Evolutionary conservation across 2,888 invertebrate genomes (phyloP).

Genomic region (Mesochorus sp.): DNA sequence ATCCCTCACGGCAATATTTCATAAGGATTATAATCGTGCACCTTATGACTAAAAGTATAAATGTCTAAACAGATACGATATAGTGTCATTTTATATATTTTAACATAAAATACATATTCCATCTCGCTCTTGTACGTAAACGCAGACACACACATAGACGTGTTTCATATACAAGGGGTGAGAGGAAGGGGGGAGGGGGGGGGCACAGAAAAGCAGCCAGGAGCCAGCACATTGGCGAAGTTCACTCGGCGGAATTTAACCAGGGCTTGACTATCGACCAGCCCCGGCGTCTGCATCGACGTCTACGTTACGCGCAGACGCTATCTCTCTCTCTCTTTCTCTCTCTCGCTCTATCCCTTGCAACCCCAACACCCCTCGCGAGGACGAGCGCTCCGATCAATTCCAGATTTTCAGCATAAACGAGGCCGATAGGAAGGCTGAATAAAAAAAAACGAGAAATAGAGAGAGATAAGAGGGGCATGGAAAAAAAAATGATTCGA

Average conservation of each 20-base stretch:
- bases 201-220: slow-evolving; percentile 44
- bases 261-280: slow-evolving; percentile 81
- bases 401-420: slow-evolving; percentile 80
- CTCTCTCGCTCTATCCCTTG: slow-evolving; percentile 30
- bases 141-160: background rate
- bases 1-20: too few relatives aligned
- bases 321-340: slow-evolving; percentile 52
- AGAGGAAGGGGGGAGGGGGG: slow-evolving; percentile 30
- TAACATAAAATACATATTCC: background rate
- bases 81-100: background rate
- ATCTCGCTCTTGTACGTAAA: background rate
- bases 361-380: slow-evolving; percentile 43
- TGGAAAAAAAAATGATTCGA: slow-evolving; percentile 42
- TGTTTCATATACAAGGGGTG: background rate
- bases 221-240: slow-evolving; percentile 73
- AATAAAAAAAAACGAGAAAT: background rate
- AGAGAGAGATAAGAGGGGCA: background rate
- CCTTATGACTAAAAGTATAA: too few relatives aligned
- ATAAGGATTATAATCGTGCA: too few relatives aligned
- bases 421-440: slow-evolving; percentile 73
- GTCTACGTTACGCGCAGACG: slow-evolving; percentile 77
- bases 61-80: too few relatives aligned
- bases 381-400: slow-evolving; percentile 77
- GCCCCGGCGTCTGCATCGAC: slow-evolving; percentile 78
- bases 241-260: slow-evolving; percentile 78